Conservation (phyloP, 2,113 vertebrate genomes). For the Acanthisitta chloris region DNA sequence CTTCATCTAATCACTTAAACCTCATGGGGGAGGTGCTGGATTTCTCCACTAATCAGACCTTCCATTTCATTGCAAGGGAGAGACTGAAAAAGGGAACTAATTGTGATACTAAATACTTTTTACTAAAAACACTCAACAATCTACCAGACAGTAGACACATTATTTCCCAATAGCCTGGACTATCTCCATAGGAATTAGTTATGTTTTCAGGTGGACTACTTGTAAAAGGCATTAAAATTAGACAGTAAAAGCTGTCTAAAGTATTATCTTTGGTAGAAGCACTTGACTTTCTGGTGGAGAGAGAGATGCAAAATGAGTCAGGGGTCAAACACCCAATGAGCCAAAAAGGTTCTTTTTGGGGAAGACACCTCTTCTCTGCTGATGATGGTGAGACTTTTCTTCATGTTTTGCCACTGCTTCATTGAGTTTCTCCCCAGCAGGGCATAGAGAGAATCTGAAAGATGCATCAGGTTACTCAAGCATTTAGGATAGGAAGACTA, state of each 20-base stretch:
- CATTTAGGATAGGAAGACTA: not conserved
- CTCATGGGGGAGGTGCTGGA: not conserved
- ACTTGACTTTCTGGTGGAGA: accelerated
- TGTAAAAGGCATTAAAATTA: not conserved
- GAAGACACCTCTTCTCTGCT: not conserved
- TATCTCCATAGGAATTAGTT: not conserved
- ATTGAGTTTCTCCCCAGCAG: not conserved
- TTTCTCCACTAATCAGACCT: not conserved
- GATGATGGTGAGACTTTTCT: not conserved
- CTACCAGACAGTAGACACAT: not conserved
- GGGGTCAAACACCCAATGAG: not conserved
- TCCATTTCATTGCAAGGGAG: not conserved
- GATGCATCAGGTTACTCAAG: not conserved
- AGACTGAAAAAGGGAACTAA: not conserved
- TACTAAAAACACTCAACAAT: not conserved
- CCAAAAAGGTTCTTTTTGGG: not conserved
- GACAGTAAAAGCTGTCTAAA: not conserved
- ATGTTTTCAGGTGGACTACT: not conserved
- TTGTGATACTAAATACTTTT: not conserved
- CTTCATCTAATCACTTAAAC: not conserved
- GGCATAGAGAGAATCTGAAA: not conserved
- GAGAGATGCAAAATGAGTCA: not conserved
- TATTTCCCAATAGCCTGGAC: not conserved
- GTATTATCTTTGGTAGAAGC: not conserved
- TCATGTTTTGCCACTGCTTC: not conserved